A percentile compares a stretch with the other conserved stretches of the same genome.
phyloP scores from a whole-genome alignment of 2,888 invertebrate species.

The Sialis lutaria region DNA sequence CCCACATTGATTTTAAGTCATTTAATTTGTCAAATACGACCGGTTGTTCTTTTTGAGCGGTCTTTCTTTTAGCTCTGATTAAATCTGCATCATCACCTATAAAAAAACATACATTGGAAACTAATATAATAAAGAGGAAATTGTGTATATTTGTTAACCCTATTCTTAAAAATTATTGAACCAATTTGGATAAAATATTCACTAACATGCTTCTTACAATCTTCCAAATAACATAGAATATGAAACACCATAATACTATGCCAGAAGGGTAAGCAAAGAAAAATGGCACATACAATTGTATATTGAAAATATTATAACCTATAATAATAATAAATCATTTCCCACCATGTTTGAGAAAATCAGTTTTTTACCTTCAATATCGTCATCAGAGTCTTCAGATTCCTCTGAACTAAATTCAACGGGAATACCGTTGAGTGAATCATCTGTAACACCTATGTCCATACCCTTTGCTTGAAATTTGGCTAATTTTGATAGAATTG shows the following conservation, averaged over 20 bases:
- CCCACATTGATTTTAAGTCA: slow-evolving; percentile 70
- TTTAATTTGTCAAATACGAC: slow-evolving; percentile 68
- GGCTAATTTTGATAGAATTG: slow-evolving; percentile 63
- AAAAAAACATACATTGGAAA: not conserved
- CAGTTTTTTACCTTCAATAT: slow-evolving; percentile 20
- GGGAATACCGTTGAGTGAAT: slow-evolving; percentile 54
- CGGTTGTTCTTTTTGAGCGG: slow-evolving; percentile 49
- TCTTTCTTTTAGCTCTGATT: slow-evolving; percentile 29
- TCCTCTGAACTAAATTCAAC: slow-evolving; percentile 54
- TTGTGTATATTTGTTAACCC: too few relatives aligned
- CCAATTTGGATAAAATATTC: too few relatives aligned
- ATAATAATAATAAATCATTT: not conserved
- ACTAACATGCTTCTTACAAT: too few relatives aligned
- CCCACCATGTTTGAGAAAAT: not conserved
- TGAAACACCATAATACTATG: too few relatives aligned
- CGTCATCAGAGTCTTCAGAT: slow-evolving; percentile 41
- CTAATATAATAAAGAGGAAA: too few relatives aligned
- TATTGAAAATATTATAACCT: too few relatives aligned
- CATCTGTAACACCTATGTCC: slow-evolving; percentile 63
- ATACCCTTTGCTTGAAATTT: slow-evolving; percentile 72
- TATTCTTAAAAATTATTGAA: too few relatives aligned
- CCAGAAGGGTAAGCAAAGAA: too few relatives aligned
- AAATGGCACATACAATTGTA: too few relatives aligned
- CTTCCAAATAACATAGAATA: too few relatives aligned
- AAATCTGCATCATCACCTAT: slow-evolving; percentile 45